Evolutionary conservation across 2,888 invertebrate genomes (phyloP), one percentile per base, ranked within the genome.

Genomic region (Phaedon cochleariae): DNA sequence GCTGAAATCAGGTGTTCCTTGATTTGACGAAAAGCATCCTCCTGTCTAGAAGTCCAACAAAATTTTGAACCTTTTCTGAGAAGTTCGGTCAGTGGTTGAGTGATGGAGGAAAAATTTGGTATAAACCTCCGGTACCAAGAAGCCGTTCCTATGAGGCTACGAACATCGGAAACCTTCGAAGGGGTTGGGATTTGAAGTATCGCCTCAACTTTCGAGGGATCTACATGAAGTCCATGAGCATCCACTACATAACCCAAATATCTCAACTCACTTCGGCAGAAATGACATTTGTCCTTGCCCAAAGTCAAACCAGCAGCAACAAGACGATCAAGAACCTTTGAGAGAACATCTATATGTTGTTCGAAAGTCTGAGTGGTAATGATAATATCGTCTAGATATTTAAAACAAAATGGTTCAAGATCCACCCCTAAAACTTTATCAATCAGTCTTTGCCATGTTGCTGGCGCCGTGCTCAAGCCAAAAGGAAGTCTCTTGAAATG

Each of bases 341-440:
- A 46, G 20, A 74, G 49, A 9, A 73, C 61, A 7, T 67, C 46
- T 26, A 72, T 7, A 54, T 75, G 74, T 6, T 17, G 41, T 26
- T 61, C 12, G 22, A 75, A 76, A 0, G 57, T 69, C 46, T 20
- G 10, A 9, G 62, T 72, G 3, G 58, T 59, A 0, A 76, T 65
- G 7, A 76, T 70, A 18, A 76, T 65, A 41, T 76, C 76, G 41
- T 76, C 73, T n/a, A 75, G 54, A 51, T 77, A 77, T 4, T 67
- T 71, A 46, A 74, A 75, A 6, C 67, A 65, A 12, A 26, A 51
- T n/a, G 51, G 37, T 37, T 55, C 20, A 12, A 34, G 31, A 15
- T 37, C 41, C 18, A 31, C 17, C n/a, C 55, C 37, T 17, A 54
- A 17, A n/a, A 21, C 37, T 22, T 21, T 18, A 34, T 55, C 57